Conservation (phyloP, 1,140 invertebrate species). For the Cyclargus thomasi region DNA sequence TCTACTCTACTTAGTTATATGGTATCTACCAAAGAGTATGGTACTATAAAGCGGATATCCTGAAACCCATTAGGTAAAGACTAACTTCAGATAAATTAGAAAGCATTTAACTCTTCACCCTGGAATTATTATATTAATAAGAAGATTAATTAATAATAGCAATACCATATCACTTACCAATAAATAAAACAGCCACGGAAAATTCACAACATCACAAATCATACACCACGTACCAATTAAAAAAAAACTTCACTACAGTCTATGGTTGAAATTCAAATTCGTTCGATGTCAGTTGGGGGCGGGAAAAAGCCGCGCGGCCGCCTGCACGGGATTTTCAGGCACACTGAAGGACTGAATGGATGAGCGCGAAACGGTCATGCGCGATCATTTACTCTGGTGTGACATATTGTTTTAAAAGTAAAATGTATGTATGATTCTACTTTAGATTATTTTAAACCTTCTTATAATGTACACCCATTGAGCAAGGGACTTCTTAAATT, state of each 20-base stretch:
- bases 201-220: neutral
- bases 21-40: no score
- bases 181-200: neutral
- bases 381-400: constrained; percentile 34
- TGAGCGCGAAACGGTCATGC: constrained; percentile 55
- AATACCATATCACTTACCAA: constrained; percentile 4
- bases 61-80: no score
- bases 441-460: no score
- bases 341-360: constrained; percentile 49
- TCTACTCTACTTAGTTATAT: no score
- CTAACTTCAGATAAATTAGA: no score
- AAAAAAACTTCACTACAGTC: constrained; percentile 9
- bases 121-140: neutral
- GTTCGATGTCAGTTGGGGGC: constrained; percentile 42
- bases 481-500: no score
- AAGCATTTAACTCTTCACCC: no score
- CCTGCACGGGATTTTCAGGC: constrained; percentile 42
- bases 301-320: constrained; percentile 44
- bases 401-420: neutral
- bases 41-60: no score
- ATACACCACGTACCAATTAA: neutral
- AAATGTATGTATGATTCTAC: no score
- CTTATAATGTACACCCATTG: no score
- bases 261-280: constrained; percentile 40
- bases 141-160: neutral